These are phyloP conservation scores for Bucco capensis DNA, from an alignment of 2,113 vertebrate genomes.

Conservation along the genomic window DNA sequence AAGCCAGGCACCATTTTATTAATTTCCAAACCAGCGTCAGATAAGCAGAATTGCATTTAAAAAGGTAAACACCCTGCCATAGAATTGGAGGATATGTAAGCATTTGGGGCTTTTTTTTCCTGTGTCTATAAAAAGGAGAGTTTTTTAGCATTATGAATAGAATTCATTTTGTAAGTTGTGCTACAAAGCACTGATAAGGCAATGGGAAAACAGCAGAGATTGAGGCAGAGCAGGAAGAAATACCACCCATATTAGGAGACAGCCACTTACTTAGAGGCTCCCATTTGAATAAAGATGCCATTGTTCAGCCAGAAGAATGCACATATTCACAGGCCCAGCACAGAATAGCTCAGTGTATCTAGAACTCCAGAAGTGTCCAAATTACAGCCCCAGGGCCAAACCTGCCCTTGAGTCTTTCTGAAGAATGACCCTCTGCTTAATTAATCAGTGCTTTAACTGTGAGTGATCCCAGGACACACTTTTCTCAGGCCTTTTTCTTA, in stretches of 20 bases:
- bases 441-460: constrained; percentile 57
- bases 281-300: constrained; percentile 58
- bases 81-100: constrained; percentile 50
- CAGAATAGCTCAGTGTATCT: constrained; percentile 63
- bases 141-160: constrained; percentile 52
- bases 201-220: constrained; percentile 47
- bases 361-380: constrained; percentile 65
- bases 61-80: constrained; percentile 40
- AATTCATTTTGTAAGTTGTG: constrained; percentile 55
- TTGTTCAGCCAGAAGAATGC: constrained; percentile 58
- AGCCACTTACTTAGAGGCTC: constrained; percentile 47
- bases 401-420: constrained; percentile 53
- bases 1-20: constrained; percentile 55
- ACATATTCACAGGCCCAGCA: constrained; percentile 39
- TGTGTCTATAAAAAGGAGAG: constrained; percentile 37
- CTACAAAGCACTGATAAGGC: constrained; percentile 61
- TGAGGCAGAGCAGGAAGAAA: constrained; percentile 63
- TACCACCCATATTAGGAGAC: constrained; percentile 63
- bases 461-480: constrained; percentile 59
- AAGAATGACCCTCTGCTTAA: constrained; percentile 61
- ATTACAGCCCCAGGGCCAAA: constrained; percentile 58
- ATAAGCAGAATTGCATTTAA: constrained; percentile 55
- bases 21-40: constrained; percentile 31
- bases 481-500: constrained; percentile 56
- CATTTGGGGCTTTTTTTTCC: background rate